phyloP scores from a whole-genome alignment of 2,888 invertebrate species.

The Chirona hameri region DNA sequence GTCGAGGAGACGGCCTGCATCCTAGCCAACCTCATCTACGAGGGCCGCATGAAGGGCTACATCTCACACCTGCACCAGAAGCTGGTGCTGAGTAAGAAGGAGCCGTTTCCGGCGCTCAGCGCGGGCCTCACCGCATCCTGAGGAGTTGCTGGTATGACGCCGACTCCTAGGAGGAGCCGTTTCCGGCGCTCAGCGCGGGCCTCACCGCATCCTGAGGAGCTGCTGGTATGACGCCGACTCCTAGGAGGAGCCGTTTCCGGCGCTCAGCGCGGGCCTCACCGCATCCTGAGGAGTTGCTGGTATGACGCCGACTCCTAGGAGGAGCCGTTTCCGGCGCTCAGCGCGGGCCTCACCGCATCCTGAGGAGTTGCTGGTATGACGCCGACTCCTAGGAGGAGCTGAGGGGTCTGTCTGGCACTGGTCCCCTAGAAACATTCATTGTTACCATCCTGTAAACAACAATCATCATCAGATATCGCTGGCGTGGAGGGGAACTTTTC shows the following conservation, averaged over 20 bases:
- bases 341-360: constrained; percentile 30
- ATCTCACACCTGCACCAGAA: constrained; percentile 96
- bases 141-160: not conserved
- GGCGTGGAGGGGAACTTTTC: too few relatives aligned
- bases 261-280: constrained; percentile 36
- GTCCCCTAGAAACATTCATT: too few relatives aligned
- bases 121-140: constrained; percentile 29
- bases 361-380: not conserved
- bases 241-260: constrained; percentile 61
- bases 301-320: too few relatives aligned
- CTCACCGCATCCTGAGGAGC: not conserved
- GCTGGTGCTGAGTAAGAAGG: constrained; percentile 94
- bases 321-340: constrained; percentile 64
- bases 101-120: constrained; percentile 78
- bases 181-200: constrained; percentile 59
- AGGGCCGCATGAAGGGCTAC: constrained; percentile 97
- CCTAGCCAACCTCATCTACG: constrained; percentile 91
- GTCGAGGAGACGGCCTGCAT: constrained; percentile 94
- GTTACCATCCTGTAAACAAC: too few relatives aligned
- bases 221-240: not conserved
- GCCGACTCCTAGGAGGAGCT: too few relatives aligned
- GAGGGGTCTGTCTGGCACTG: too few relatives aligned
- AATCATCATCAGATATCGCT: too few relatives aligned
- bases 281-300: not conserved
- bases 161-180: constrained; percentile 46